Percentiles rank a stretch among this genome's conserved stretches.
phyloP scores from a whole-genome alignment of 2,888 invertebrate species.

The Bugulina stolonifera region DNA sequence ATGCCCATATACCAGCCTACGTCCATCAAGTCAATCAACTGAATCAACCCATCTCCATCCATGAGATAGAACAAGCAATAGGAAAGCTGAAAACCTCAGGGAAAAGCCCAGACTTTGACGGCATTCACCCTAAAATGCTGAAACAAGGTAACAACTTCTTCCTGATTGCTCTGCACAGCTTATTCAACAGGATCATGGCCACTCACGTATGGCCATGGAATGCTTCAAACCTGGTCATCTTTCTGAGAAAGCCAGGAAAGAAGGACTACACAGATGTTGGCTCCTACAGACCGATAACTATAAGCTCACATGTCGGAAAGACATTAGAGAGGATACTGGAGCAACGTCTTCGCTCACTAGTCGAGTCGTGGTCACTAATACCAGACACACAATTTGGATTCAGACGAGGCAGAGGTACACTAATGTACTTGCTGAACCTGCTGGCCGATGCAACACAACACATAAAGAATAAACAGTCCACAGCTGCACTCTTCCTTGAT shows the following conservation, averaged over 20 bases:
- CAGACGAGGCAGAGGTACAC: neutral
- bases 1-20: neutral
- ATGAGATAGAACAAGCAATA: neutral
- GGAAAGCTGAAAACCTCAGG: neutral
- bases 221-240: constrained; percentile 16
- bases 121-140: constrained; percentile 17
- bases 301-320: neutral
- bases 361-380: constrained; percentile 12
- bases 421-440: constrained; percentile 8
- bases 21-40: neutral
- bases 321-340: constrained; percentile 1
- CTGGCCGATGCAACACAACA: neutral
- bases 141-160: neutral
- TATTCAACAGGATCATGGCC: constrained; percentile 1
- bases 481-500: constrained; percentile 4
- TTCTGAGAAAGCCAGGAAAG: constrained; percentile 13
- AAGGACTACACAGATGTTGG: constrained; percentile 7
- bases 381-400: constrained; percentile 17
- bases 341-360: no score
- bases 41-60: constrained; percentile 5
- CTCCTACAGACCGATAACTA: constrained; percentile 12
- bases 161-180: constrained; percentile 14
- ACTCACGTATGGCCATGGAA: constrained; percentile 16
- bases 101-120: constrained; percentile 1
- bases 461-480: neutral